These are phyloP conservation scores for Drosophila setosimentum DNA, from an alignment of 2,888 invertebrate genomes.

Conservation along the genomic window DNA sequence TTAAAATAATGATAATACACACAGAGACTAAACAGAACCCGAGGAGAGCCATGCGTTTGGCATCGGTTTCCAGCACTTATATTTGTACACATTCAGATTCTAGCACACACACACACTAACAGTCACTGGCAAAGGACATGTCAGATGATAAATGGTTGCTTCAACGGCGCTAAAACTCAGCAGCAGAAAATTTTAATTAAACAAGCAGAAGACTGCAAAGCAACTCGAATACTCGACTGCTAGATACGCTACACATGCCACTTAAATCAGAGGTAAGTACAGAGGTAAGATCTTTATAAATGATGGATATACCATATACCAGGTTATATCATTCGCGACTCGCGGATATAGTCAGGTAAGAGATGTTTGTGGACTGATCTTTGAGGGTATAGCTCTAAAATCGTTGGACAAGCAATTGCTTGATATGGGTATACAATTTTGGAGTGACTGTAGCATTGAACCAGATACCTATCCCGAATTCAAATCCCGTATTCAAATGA, in stretches of 20 bases:
- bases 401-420: background rate
- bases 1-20: slow-evolving; percentile 66
- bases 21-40: slow-evolving; percentile 24
- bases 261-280: background rate
- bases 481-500: too few relatives aligned
- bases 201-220: slow-evolving; percentile 11
- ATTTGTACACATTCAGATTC: background rate
- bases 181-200: slow-evolving; percentile 70
- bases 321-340: background rate
- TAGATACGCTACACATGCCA: slow-evolving; percentile 4
- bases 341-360: background rate
- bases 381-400: background rate
- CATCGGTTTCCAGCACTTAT: slow-evolving; percentile 58
- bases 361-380: background rate
- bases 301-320: background rate
- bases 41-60: slow-evolving; percentile 65
- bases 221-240: background rate
- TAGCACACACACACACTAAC: background rate
- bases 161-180: slow-evolving; percentile 67
- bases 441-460: background rate
- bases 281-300: background rate
- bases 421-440: background rate
- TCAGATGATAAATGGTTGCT: slow-evolving; percentile 68
- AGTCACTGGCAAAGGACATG: slow-evolving; percentile 37
- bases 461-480: background rate